Percentiles rank a stretch among this genome's conserved stretches.
phyloP scores from a whole-genome alignment of 2,797 vertebrate genomes.

The Chelonia mydas region DNA sequence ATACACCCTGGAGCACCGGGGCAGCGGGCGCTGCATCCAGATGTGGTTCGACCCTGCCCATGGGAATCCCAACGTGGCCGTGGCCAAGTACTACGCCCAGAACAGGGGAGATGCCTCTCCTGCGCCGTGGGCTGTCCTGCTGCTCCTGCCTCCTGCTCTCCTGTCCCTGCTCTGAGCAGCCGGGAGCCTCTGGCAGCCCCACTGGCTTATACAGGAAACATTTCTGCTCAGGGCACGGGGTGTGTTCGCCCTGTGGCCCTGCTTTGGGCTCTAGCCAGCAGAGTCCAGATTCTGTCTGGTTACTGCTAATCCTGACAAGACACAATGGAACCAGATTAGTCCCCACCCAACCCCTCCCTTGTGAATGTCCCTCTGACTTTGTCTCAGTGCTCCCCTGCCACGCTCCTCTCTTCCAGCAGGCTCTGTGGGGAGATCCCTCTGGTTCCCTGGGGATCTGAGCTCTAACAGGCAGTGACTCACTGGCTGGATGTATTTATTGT shows the following conservation, averaged over 20 bases:
- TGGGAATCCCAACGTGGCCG: constrained; percentile 87
- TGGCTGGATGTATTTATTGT: background rate
- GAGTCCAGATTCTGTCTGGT: background rate
- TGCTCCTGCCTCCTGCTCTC: constrained; percentile 29
- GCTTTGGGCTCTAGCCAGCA: background rate
- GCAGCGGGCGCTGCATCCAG: constrained; percentile 89
- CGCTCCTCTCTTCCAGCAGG: fast-evolving
- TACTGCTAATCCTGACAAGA: background rate
- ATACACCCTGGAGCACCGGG: constrained; percentile 77
- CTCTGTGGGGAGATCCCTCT: no score
- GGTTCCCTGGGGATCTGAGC: background rate
- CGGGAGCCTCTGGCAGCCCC: background rate
- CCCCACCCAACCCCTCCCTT: background rate
- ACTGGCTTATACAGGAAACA: no score
- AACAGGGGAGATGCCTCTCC: fast-evolving
- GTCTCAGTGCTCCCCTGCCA: background rate
- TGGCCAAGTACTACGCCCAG: constrained; percentile 84
- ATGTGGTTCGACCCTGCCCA: constrained; percentile 84
- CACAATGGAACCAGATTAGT: background rate
- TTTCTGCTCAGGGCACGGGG: background rate
- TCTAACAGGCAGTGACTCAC: fast-evolving
- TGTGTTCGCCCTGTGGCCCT: no score
- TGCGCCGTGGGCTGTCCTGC: background rate
- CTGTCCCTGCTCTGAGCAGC: background rate
- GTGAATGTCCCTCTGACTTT: background rate